Evolutionary conservation across 1,140 invertebrate genomes (phyloP).

Genomic region (Nasonia giraulti): DNA sequence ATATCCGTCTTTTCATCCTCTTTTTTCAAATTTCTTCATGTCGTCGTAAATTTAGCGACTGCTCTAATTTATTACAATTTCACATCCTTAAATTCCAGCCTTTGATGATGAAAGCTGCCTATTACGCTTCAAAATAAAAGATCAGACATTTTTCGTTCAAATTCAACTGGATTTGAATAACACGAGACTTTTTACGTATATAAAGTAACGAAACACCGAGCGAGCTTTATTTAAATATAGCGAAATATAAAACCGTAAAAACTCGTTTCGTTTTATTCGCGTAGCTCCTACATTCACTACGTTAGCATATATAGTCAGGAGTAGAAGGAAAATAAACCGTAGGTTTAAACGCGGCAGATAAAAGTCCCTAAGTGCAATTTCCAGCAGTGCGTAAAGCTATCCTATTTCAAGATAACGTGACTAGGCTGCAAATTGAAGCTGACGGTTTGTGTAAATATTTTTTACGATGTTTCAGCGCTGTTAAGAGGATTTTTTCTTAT

Average conservation of each 20-base stretch:
- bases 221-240: too few relatives aligned
- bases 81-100: not conserved
- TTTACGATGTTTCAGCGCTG: too few relatives aligned
- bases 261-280: not conserved
- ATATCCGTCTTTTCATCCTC: not conserved
- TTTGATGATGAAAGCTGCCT: not conserved
- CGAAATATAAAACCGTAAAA: too few relatives aligned
- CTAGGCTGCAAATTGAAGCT: not conserved
- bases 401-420: not conserved
- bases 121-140: too few relatives aligned
- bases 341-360: not conserved
- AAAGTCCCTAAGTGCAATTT: not conserved
- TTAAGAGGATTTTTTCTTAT: too few relatives aligned
- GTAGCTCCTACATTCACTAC: not conserved
- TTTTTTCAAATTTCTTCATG: not conserved
- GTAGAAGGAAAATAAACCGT: not conserved
- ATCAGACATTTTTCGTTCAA: too few relatives aligned
- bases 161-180: too few relatives aligned
- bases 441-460: too few relatives aligned
- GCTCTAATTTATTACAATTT: not conserved
- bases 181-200: too few relatives aligned
- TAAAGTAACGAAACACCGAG: too few relatives aligned
- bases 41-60: not conserved
- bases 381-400: too few relatives aligned
- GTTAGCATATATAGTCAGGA: not conserved